Conservation (phyloP, 2,888 invertebrate genomes). For the Pharmacophagus antenor region DNA sequence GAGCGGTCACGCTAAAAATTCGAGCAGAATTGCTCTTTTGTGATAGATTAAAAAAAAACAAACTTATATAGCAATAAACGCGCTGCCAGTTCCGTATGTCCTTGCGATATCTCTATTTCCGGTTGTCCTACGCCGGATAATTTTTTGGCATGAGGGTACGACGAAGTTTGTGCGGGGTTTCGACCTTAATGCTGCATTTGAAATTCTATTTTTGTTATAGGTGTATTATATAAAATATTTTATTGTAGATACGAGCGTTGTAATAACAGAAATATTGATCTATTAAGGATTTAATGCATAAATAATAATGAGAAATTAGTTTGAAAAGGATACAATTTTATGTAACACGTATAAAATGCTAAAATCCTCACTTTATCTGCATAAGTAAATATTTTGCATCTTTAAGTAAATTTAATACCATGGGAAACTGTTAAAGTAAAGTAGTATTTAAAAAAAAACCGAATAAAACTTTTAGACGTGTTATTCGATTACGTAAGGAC, state of each 20-base stretch:
- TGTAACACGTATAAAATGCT: too few relatives aligned
- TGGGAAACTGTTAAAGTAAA: too few relatives aligned
- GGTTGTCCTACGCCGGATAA: conserved; percentile 16
- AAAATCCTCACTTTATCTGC: too few relatives aligned
- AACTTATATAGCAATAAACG: conserved; percentile 16
- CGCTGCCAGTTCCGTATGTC: conserved; percentile 25
- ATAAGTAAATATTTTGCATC: too few relatives aligned
- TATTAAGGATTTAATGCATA: too few relatives aligned
- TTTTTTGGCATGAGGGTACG: conserved; percentile 26
- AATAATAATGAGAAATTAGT: too few relatives aligned
- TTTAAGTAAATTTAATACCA: too few relatives aligned
- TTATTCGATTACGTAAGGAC: background rate
- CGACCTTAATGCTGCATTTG: conserved; percentile 7
- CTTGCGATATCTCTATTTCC: conserved; percentile 27
- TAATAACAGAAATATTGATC: too few relatives aligned
- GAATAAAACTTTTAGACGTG: background rate
- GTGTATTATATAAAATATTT: background rate
- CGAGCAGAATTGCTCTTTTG: conserved; percentile 26
- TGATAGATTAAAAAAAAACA: conserved; percentile 17
- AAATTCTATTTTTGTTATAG: background rate
- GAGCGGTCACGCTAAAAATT: conserved; percentile 14
- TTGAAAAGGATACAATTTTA: too few relatives aligned
- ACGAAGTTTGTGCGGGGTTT: background rate
- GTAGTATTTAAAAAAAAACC: too few relatives aligned
- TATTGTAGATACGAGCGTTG: too few relatives aligned